phyloP scores from a whole-genome alignment of 2,113 vertebrate genomes.

The Bettongia penicillata region DNA sequence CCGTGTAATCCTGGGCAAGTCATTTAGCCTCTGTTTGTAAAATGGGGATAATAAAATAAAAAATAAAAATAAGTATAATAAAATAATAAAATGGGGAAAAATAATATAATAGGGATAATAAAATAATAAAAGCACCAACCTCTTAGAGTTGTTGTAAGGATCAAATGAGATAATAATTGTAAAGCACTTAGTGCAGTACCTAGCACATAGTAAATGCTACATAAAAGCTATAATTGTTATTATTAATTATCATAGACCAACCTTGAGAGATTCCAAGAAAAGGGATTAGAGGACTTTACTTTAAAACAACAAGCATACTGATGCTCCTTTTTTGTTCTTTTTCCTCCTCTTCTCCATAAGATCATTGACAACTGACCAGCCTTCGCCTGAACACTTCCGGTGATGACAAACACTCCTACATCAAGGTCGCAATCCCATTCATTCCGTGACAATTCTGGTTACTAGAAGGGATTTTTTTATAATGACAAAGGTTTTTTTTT shows the following conservation, averaged over 20 bases:
- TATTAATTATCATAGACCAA: not conserved
- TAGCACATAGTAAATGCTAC: not conserved
- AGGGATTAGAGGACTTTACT: not conserved
- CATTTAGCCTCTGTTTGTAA: not conserved
- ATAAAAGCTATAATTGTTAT: not conserved
- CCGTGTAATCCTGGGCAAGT: not conserved
- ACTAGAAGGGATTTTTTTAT: not conserved
- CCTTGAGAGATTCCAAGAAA: not conserved
- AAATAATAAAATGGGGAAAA: not conserved
- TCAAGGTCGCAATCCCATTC: not conserved
- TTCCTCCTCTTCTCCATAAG: not conserved
- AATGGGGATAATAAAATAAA: not conserved
- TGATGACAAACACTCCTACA: not conserved
- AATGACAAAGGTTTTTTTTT: not conserved
- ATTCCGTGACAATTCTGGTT: not conserved
- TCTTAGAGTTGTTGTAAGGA: not conserved
- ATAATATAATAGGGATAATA: no score
- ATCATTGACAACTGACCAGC: not conserved
- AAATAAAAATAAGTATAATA: no score
- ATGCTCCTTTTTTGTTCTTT: not conserved
- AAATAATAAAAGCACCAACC: not conserved
- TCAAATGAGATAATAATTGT: not conserved
- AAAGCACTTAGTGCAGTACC: not conserved
- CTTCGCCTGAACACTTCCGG: not conserved
- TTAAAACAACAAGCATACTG: not conserved